Base-by-base conservation (phyloP, 1,140 invertebrate species). In the Dinoponera quadriceps region DNA sequence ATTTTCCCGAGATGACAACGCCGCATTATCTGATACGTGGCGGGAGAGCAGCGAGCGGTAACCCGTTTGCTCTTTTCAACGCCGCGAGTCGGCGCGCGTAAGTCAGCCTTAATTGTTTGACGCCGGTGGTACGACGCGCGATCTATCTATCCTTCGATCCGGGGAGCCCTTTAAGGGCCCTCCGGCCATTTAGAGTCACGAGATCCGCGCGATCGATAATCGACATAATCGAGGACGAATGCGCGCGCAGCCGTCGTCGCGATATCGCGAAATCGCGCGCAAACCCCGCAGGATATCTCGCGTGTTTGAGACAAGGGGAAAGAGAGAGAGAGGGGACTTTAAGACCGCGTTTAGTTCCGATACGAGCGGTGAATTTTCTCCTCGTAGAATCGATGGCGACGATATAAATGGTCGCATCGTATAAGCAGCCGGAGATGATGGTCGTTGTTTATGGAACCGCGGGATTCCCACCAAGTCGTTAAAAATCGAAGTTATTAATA, bases 1-100 rank as follows among this genome's bases (percentile, higher is more conserved):
- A 94, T 94, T 93, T 90, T 88, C 91, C 84, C 81, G 83, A 91
- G 90, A 94, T 92, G 91, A 93, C 92, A 92, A 91, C 83, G 82
- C 72, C 11, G 86, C 55, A 85, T 88, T 88, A 93, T 92, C 92
- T 91, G 92, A 93, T 92, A 90, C 84, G 78, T 22, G 69, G 55
- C 77, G 62, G 83, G 57, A 74, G 72, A 59, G 72, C 54, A 71
- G 69, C 84, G 82, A 65, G 82, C 85, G 72, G 87, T 54, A 82
- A 90, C 84, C 90, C 87, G 88, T 90, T 92, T 88, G 74, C 83
- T 86, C 82, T 83, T 83, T 87, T 87, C 84, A 84, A 84, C 72
- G 68, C 73, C 25, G 48, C 75, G 74, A 60, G 71, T 65, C 74
- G 48, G 65, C 88, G 87, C 85, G 90, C 89, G 87, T 90, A 90